phyloP scores from a whole-genome alignment of 2,797 vertebrate species.

The Iguana delicatissima region DNA sequence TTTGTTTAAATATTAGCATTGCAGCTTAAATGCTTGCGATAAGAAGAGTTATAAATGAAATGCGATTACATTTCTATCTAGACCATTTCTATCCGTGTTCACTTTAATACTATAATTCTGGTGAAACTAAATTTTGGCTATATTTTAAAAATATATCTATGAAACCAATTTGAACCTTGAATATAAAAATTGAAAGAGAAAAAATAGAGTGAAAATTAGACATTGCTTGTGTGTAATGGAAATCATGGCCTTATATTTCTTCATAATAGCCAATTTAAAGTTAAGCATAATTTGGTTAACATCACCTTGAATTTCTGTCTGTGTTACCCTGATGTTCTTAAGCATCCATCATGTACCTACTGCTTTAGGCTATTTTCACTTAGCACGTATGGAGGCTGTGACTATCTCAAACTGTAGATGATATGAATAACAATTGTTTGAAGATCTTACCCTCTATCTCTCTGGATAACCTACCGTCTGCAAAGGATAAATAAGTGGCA shows the following conservation, averaged over 20 bases:
- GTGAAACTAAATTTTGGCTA: slow-evolving; percentile 60
- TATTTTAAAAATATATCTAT: slow-evolving; percentile 48
- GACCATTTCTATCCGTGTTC: slow-evolving; percentile 68
- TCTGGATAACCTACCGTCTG: slow-evolving; percentile 92
- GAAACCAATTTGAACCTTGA: slow-evolving; percentile 59
- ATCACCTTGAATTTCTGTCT: slow-evolving; percentile 86
- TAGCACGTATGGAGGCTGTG: slow-evolving; percentile 78
- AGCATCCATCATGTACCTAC: slow-evolving; percentile 80
- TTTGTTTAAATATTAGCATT: slow-evolving; percentile 69
- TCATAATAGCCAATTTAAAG: slow-evolving; percentile 76
- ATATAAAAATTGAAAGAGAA: slow-evolving; percentile 52
- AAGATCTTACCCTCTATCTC: slow-evolving; percentile 87
- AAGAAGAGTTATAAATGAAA: slow-evolving; percentile 77
- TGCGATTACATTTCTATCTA: slow-evolving; percentile 74
- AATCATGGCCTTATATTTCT: slow-evolving; percentile 57
- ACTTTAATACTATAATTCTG: slow-evolving; percentile 71
- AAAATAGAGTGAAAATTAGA: slow-evolving; percentile 61
- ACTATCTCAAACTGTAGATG: slow-evolving; percentile 85
- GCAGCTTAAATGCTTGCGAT: slow-evolving; percentile 68
- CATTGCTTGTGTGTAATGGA: slow-evolving; percentile 55
- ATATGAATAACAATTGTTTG: slow-evolving; percentile 96
- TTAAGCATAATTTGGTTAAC: slow-evolving; percentile 79
- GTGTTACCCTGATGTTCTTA: slow-evolving; percentile 79
- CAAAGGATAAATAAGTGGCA: slow-evolving; percentile 88
- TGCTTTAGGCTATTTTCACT: slow-evolving; percentile 84